Base-by-base conservation (phyloP, 2,113 vertebrate species). In the Hiodon tergisus region DNA sequence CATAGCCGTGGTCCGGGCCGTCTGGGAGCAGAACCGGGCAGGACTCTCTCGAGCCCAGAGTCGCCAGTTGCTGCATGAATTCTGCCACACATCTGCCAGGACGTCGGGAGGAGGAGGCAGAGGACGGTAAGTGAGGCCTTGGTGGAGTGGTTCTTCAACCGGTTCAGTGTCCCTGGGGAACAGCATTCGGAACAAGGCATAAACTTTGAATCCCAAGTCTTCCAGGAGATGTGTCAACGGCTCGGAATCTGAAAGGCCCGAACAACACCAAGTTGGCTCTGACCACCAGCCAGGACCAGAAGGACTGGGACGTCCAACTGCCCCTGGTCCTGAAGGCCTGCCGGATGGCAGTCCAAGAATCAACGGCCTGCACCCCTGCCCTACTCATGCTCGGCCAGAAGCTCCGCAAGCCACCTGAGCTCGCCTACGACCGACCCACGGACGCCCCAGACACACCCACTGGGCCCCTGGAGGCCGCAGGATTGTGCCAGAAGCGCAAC, bases 391-490 rank as follows among this genome's bases (percentile, higher is more conserved):
- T 53, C 4, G 50, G 67, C 66, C 2, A 2, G 13, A 48, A 16
- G 48, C 10, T 68, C 47, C 1, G 48, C 13, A 52, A 11, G 10
- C 50, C 67, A n/a, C 11, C 6, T 3, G 50, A 52, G 50, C n/a
- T 68, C 47, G 50, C 14, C 50, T 52, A 51, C 4, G 50, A 50
- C 6, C 2, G 6, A 48, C 14, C 67, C 50, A 47, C 67, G 3
- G 50, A 71, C 3, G 4, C 51, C 14, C 4, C 68, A 17, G 14
- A 50, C 57, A 53, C 69, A 16, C 69, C 3, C n/a, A 48, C 67
- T 6, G 67, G 67, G n/a, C 67, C 67, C n/a, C 6, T 8, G 47
- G 72, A 76, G 53, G 67, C 54, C 14, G 74, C 74, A 3, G 74
- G 74, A 3, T 14, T 70, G 59, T 16, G 59, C 6, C 75, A 77